These are phyloP conservation scores for Lasius platythorax DNA, from an alignment of 2,888 invertebrate genomes.

Conservation along the genomic window DNA sequence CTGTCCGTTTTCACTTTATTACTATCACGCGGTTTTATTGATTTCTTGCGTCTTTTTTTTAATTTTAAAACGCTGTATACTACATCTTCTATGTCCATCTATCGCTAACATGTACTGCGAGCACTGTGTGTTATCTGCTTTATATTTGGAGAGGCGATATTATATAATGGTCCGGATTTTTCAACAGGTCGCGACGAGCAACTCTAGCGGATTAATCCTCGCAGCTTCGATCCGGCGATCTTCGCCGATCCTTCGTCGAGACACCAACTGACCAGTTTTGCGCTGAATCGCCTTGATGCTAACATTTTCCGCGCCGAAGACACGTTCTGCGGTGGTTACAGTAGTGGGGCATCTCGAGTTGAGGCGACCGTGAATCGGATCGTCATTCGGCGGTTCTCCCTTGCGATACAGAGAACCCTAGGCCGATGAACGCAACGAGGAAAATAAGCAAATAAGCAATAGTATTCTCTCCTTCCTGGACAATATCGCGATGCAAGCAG, in stretches of 20 bases:
- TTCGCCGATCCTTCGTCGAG: slow-evolving; percentile 23
- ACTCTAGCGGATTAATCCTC: neutral
- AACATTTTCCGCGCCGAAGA: slow-evolving; percentile 1
- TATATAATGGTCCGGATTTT: neutral
- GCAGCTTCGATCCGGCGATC: neutral
- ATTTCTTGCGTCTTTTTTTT: neutral
- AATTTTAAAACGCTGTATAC: neutral
- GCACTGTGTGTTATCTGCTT: slow-evolving; percentile 3
- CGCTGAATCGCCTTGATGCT: neutral
- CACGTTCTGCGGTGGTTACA: neutral
- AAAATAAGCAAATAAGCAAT: slow-evolving; percentile 5
- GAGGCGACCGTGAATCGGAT: neutral
- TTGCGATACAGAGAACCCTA: neutral
- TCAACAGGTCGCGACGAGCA: neutral
- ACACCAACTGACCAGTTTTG: slow-evolving; percentile 15
- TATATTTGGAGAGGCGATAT: neutral
- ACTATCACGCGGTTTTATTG: neutral
- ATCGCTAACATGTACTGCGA: neutral
- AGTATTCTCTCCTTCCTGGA: neutral
- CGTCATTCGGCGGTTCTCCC: neutral
- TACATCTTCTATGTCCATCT: neutral
- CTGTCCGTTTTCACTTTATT: neutral
- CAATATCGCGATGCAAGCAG: neutral
- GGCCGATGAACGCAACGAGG: slow-evolving; percentile 5
- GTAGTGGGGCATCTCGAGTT: slow-evolving; percentile 57